Evolutionary conservation across 2,888 invertebrate genomes (phyloP).

Genomic region (Synergus umbraculus): DNA sequence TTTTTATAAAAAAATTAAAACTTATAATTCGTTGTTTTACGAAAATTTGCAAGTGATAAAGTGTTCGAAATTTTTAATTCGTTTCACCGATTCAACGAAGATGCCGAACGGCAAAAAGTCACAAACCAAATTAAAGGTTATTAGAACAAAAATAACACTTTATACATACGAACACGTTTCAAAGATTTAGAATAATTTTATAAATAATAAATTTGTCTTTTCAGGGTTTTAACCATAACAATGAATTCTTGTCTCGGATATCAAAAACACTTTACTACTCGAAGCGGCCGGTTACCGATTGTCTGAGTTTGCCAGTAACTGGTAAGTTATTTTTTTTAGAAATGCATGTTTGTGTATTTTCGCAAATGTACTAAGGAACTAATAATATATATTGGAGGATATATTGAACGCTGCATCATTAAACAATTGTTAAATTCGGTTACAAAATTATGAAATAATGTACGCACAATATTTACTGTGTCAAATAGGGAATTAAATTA

Average conservation of each 20-base stretch:
- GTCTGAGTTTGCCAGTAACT: slow-evolving; percentile 88
- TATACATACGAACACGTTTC: neutral
- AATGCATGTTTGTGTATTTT: neutral
- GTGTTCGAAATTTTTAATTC: neutral
- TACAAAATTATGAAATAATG: no score
- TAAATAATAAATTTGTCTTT: slow-evolving; percentile 59
- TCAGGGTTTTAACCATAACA: slow-evolving; percentile 84
- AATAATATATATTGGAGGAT: no score
- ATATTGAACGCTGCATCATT: no score
- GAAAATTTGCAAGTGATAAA: neutral
- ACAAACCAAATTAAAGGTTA: slow-evolving; percentile 79
- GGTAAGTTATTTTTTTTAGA: slow-evolving; percentile 79
- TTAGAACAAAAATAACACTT: no score
- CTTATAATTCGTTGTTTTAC: neutral
- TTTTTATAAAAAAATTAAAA: neutral
- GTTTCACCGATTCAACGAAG: slow-evolving; percentile 21
- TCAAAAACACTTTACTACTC: slow-evolving; percentile 94
- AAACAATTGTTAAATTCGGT: no score
- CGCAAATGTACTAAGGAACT: neutral
- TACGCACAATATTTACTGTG: no score
- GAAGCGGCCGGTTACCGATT: slow-evolving; percentile 84
- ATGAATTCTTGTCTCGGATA: slow-evolving; percentile 89
- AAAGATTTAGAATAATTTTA: neutral
- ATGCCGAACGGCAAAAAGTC: slow-evolving; percentile 80
- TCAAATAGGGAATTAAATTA: no score